Conservation (phyloP, 1,140 invertebrate species). For the Heliconius congener region DNA sequence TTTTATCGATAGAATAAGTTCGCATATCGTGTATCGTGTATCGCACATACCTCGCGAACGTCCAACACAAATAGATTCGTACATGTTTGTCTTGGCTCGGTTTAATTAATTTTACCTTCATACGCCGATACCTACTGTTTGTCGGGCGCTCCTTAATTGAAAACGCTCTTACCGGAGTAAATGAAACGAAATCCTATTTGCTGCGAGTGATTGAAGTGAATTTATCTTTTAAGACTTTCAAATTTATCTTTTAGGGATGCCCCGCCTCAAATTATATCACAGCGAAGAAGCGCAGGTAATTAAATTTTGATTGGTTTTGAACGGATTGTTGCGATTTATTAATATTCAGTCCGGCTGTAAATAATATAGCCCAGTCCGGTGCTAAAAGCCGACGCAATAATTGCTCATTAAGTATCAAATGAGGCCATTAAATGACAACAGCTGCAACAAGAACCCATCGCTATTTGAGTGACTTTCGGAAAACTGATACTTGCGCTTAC, state of each 20-base stretch:
- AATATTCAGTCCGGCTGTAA: conserved; percentile 61
- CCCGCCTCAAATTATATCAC: conserved; percentile 60
- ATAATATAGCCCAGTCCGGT: conserved; percentile 49
- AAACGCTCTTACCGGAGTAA: conserved; percentile 79
- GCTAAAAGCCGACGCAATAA: conserved; percentile 66
- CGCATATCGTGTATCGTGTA: conserved; percentile 45
- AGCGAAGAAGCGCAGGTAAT: conserved; percentile 62
- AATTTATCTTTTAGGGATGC: conserved; percentile 73
- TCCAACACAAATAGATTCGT: conserved; percentile 78
- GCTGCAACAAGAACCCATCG: conserved; percentile 36
- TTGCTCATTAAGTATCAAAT: conserved; percentile 71
- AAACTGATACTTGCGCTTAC: conserved; percentile 31
- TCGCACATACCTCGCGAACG: conserved; percentile 54
- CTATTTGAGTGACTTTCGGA: conserved; percentile 32
- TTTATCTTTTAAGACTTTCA: conserved; percentile 80
- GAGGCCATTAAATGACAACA: conserved; percentile 55
- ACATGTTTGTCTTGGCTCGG: conserved; percentile 79
- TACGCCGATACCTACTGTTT: conserved; percentile 79
- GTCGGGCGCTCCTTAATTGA: conserved; percentile 78
- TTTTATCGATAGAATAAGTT: conserved; percentile 34
- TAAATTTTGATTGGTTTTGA: conserved; percentile 71
- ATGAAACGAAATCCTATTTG: conserved; percentile 80
- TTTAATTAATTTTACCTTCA: conserved; percentile 82
- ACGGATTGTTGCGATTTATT: conserved; percentile 65
- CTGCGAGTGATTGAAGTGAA: conserved; percentile 78